These are phyloP conservation scores for Peromyscus eremicus DNA, from an alignment of 2,797 vertebrate genomes.

Conservation along the genomic window DNA sequence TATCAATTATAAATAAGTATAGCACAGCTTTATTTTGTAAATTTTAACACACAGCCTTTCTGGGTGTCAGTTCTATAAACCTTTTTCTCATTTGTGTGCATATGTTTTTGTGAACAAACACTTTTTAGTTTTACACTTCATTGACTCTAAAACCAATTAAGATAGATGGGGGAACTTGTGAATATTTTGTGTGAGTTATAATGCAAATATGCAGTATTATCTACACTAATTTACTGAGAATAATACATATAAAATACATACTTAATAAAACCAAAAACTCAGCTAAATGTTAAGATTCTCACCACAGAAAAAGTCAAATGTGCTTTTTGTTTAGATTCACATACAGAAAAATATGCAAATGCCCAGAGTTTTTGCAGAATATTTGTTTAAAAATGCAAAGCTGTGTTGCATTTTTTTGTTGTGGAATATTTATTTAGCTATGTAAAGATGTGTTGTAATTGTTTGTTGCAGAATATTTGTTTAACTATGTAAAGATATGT, in stretches of 20 bases:
- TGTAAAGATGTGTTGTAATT: too few species aligned
- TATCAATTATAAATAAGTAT: neutral
- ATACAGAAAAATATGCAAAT: neutral
- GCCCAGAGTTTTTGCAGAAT: neutral
- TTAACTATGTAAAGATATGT: neutral
- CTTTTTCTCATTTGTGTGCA: neutral
- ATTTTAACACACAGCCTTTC: neutral
- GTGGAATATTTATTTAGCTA: too few species aligned
- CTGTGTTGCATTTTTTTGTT: too few species aligned
- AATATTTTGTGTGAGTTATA: neutral
- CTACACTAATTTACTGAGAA: constrained; percentile 7
- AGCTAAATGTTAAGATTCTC: constrained; percentile 11
- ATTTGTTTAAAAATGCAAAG: neutral
- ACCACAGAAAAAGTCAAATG: neutral
- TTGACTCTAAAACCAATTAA: neutral
- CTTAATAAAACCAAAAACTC: neutral
- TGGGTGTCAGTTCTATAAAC: neutral
- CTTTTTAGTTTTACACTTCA: neutral
- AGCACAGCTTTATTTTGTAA: neutral
- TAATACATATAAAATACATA: neutral
- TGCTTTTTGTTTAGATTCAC: neutral
- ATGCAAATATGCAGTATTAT: neutral
- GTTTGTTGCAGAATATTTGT: too few species aligned
- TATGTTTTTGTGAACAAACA: neutral
- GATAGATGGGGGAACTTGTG: neutral